A percentile compares a stretch with the other conserved stretches of the same genome.
phyloP scores from a whole-genome alignment of 2,113 vertebrate genomes.

The Urocitellus parryii region DNA sequence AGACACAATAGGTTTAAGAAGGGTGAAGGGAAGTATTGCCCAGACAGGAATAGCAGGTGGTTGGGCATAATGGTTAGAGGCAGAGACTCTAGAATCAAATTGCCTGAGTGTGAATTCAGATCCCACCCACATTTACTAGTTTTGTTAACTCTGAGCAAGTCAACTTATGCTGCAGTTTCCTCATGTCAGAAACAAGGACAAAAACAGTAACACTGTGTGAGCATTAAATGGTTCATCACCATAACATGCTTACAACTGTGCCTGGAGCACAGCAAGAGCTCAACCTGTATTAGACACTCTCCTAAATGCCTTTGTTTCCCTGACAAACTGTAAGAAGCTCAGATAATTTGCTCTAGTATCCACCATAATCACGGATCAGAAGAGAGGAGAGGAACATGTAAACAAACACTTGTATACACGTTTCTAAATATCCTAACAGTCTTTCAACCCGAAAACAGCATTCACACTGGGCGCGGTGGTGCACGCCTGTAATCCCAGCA shows the following conservation, averaged over 20 bases:
- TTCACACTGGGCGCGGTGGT: neutral
- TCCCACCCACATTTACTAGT: neutral
- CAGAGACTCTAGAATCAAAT: neutral
- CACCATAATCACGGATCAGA: neutral
- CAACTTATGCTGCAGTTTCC: neutral
- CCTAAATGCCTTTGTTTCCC: neutral
- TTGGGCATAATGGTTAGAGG: neutral
- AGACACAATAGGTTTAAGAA: neutral
- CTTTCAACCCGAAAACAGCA: conserved; percentile 3
- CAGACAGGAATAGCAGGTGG: neutral
- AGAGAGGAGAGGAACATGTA: neutral
- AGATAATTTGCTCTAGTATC: neutral
- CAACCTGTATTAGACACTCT: neutral
- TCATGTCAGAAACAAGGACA: neutral
- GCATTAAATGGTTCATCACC: conserved; percentile 4
- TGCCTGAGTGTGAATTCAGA: neutral
- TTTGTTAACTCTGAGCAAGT: neutral
- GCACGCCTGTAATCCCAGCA: too few relatives aligned
- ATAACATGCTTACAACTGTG: neutral
- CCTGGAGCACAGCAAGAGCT: neutral
- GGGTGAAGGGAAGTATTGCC: neutral
- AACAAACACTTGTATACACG: neutral
- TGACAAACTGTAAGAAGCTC: neutral
- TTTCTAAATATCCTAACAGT: neutral
- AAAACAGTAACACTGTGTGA: neutral